Evolutionary conservation across 2,888 invertebrate species (phyloP), one percentile per base, ranked within the genome.

Genomic region (Drosophila merina): DNA sequence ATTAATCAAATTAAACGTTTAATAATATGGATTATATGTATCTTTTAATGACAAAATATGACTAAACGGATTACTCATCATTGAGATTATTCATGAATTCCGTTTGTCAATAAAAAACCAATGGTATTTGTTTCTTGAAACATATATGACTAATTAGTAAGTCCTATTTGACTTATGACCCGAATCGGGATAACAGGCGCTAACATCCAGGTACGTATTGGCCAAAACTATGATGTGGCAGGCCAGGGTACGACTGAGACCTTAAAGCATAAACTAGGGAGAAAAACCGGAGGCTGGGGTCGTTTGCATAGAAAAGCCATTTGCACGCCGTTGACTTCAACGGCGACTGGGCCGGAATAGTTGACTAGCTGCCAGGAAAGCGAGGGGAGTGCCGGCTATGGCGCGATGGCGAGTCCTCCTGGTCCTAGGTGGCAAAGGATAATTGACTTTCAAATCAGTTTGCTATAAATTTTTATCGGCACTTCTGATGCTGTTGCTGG

Each of bases 371-470:
- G 44, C 38, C 42, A 59, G 45, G 9, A 42, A n/a, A 36, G n/a
- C n/a, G 49, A 14, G 26, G 8, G 14, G 30, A 33, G 33, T 69
- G 74, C 25, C 28, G 44, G 25, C 10, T n/a, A 36, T 36, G 44
- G 25, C 10, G 36, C 5, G n/a, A 36, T 36, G 36, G 36, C 25
- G 20, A 44, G 44, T 20, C 10, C 25, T 51, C 33, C 36, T 42
- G 47, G 42, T 70, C 48, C 78, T 68, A 57, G 68, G 57, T 57
- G 76, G 69, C 85, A 78, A 80, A 82, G 82, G 89, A 89, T 90
- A 89, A 89, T 89, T 89, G 90, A 89, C 90, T 90, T 89, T 90
- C 89, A 89, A 89, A 89, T 89, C 89, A 89, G 89, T 88, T 89
- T 90, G 89, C 90, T 88, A 90, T 90, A 90, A 90, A 90, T 87